Evolutionary conservation across 23 tunicate species (phyloP).

Genomic region (Oikopleura vanhoeffeni): DNA sequence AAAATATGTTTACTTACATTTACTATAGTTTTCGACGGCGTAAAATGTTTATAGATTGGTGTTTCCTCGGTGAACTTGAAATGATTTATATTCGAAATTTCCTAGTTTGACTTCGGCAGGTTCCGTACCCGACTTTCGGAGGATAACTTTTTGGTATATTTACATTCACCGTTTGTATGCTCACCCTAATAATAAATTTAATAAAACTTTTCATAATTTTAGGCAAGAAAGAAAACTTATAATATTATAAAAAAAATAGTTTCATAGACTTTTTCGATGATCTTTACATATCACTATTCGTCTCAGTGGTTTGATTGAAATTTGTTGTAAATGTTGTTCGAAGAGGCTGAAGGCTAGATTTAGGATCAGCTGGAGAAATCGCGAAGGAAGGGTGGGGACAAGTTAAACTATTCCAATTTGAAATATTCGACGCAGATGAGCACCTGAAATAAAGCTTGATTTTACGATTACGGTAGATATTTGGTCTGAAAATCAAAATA

Average conservation of each 20-base stretch:
- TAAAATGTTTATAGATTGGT: neutral
- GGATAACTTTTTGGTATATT: too few species aligned
- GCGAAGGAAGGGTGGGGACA: neutral
- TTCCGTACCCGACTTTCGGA: neutral
- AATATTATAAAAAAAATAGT: too few species aligned
- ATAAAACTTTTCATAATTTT: too few species aligned
- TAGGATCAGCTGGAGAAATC: slow-evolving; percentile 2
- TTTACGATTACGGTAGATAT: too few species aligned
- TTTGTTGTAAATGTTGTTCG: neutral
- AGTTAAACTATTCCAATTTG: neutral
- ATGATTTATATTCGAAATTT: neutral
- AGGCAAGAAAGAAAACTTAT: too few species aligned
- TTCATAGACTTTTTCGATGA: too few species aligned
- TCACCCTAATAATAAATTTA: too few species aligned
- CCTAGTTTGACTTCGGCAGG: neutral
- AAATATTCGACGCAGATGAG: neutral
- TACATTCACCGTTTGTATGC: too few species aligned
- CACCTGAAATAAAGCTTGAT: too few species aligned
- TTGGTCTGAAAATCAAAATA: too few species aligned
- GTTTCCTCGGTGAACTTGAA: neutral
- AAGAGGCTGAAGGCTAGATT: neutral
- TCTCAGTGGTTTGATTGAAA: neutral
- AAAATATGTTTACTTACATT: neutral
- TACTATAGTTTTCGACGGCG: neutral
- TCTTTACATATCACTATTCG: neutral